These are phyloP conservation scores for Gobionotothen gibberifrons DNA, from an alignment of 2,797 vertebrate genomes.

Conservation along the genomic window DNA sequence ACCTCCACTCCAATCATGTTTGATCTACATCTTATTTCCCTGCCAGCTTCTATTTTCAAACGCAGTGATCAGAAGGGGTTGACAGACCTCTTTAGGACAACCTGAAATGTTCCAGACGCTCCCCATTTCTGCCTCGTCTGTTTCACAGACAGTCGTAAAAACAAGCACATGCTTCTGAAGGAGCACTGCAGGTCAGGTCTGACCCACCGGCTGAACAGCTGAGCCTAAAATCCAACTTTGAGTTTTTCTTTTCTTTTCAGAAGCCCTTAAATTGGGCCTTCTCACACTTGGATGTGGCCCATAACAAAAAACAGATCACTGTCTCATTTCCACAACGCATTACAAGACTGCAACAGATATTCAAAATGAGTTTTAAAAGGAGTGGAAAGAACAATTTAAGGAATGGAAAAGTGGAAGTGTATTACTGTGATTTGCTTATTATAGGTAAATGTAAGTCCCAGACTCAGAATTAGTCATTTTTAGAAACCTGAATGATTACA, in stretches of 20 bases:
- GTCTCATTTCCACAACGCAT: slow-evolving; percentile 36
- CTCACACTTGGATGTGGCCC: slow-evolving; percentile 40
- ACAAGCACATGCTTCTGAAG: slow-evolving; percentile 29
- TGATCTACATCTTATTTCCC: slow-evolving; percentile 12
- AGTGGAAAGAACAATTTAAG: background rate
- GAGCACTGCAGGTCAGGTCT: slow-evolving; percentile 29
- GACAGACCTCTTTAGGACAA: slow-evolving; percentile 22
- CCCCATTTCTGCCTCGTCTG: slow-evolving; percentile 38
- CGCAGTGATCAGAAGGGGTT: background rate
- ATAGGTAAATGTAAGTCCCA: slow-evolving; percentile 3
- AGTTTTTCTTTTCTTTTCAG: slow-evolving; percentile 25
- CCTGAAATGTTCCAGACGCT: slow-evolving; percentile 27
- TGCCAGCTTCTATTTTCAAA: slow-evolving; percentile 9
- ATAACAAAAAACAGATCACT: slow-evolving; percentile 59
- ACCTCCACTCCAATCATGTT: slow-evolving; percentile 14
- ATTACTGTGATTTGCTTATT: slow-evolving; percentile 15
- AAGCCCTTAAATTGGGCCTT: slow-evolving; percentile 32
- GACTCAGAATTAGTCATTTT: background rate
- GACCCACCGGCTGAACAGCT: slow-evolving; percentile 46
- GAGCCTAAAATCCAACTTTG: slow-evolving; percentile 29
- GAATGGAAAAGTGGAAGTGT: slow-evolving; percentile 22
- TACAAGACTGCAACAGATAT: slow-evolving; percentile 16
- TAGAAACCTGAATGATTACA: slow-evolving; percentile 19
- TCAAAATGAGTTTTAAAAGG: slow-evolving; percentile 6
- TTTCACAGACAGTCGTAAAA: slow-evolving; percentile 59